Evolutionary conservation across 2,113 vertebrate genomes (phyloP), one percentile per base, ranked within the genome.

Genomic region (Seriola rivoliana): DNA sequence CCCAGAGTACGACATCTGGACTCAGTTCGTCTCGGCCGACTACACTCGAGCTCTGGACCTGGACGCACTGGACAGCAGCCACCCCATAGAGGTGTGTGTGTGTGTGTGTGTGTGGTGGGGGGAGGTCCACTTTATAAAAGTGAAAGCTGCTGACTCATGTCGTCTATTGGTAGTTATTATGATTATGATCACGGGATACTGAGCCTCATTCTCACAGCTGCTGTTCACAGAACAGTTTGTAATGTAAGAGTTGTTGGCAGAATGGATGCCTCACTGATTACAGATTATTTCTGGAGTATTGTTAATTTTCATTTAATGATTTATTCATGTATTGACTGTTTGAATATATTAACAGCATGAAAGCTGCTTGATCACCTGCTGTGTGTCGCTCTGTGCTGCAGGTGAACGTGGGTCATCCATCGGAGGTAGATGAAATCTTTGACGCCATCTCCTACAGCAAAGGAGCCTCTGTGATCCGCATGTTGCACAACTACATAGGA

Each of bases 361-460:
- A 48, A 29, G 25, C 25, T 29, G 25, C 25, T 29, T 29, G 25
- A 29, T 29, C 25, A 29, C 25, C 25, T 29, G 25, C 25, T 29
- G 25, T 29, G 25, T 29, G 25, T 2, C 2, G 25, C 25, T 29
- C 25, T 29, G 25, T 78, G 29, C 34, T 85, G 0, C 93, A 99
- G 98, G 98, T 99, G 83, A 97, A 94, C 59, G 98, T 99, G 72
- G 98, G 98, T 78, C 98, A 99, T 60, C 98, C 98, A 0, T 97
- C 98, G 0, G 98, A 99, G 92, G 98, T 99, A 19, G 98, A 99
- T 85, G 98, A 99, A 93, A 99, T 99, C 67, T 99, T 99, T 71
- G 98, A 99, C 80, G 97, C 98, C 74, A 99, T 99, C 94, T 99
- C 98, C 12, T 99, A 99, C 90, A 99, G 98, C 95, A 99, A 99